Percentiles rank a stretch among this genome's conserved stretches.
These are phyloP conservation scores for Geotrypetes seraphini DNA, from an alignment of 2,797 vertebrate species.

Conservation along the genomic window DNA sequence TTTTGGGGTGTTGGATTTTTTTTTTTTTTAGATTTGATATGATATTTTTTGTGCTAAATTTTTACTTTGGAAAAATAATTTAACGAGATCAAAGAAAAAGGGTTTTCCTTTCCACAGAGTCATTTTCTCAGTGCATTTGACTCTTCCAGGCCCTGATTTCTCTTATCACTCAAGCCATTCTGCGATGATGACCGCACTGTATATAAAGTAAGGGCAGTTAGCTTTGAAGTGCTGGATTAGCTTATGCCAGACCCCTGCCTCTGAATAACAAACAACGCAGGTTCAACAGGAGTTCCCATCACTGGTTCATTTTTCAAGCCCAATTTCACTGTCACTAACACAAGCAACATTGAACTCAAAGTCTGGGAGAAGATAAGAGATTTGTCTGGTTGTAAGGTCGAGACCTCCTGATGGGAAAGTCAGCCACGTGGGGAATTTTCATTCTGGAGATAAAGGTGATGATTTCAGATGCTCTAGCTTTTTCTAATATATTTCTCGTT, in stretches of 20 bases:
- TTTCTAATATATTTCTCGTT: too few relatives aligned
- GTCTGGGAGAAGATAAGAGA: constrained; percentile 54
- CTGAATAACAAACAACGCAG: constrained; percentile 82
- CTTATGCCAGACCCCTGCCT: constrained; percentile 67
- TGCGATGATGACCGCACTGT: constrained; percentile 75
- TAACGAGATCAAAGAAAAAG: constrained; percentile 78
- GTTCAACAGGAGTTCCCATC: constrained; percentile 74
- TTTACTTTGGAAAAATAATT: constrained; percentile 81
- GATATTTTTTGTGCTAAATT: too few relatives aligned
- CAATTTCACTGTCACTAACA: constrained; percentile 71
- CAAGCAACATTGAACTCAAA: constrained; percentile 68
- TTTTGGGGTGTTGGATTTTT: too few relatives aligned
- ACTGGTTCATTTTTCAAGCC: constrained; percentile 69
- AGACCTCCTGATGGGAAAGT: constrained; percentile 49
- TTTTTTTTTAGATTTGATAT: too few relatives aligned
- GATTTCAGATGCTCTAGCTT: too few relatives aligned
- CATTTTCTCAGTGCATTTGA: constrained; percentile 69
- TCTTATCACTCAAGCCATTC: constrained; percentile 79
- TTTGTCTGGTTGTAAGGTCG: constrained; percentile 61
- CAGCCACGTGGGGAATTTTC: constrained; percentile 58
- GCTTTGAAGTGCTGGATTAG: constrained; percentile 82
- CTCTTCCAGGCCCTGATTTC: constrained; percentile 63
- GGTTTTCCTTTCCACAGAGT: constrained; percentile 59
- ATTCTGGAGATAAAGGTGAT: constrained; percentile 45
- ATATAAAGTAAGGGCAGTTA: constrained; percentile 69